Evolutionary conservation across 2,797 vertebrate genomes (phyloP), one percentile per base, ranked within the genome.

Genomic region (Poeciliopsis gracilis): DNA sequence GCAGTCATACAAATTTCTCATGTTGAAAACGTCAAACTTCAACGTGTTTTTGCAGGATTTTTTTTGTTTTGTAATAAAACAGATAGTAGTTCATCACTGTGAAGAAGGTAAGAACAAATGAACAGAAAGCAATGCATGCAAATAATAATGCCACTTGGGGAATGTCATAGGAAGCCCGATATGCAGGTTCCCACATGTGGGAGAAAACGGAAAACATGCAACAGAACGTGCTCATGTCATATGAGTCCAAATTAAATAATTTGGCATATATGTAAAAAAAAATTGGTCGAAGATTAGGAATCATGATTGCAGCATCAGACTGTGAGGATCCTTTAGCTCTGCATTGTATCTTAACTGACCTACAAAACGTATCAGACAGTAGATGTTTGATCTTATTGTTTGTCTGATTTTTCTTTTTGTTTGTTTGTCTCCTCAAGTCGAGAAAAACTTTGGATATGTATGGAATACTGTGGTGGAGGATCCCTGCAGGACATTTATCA

Each of bases 401-500:
- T 16, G 28, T 71, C 43, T 4, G 15, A 16, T 43, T 10, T 43
- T 57, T 13, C 12, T 80, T 74, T 78, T 73, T 51, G 77, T 73
- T 53, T 66, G 5, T 2, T 55, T 33, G 49, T 41, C 25, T 25
- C n/a, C 18, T 43, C 36, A 63, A 99, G 98, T 95, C 97, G 97
- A 47, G 98, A 99, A 90, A 99, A 99, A 90, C 95, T 99, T 67
- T 99, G 98, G 98, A 99, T 99, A 87, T 99, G 98, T 92, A 99
- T 99, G 98, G 98, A 99, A 79, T 99, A 98, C 92, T 99, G 98
- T 30, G 98, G 98, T 57, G 98, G 98, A 20, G 98, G 98, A 92
- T 99, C 98, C 55, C 96, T 99, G 82, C 98, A 99, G 82, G 98
- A 99, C 91, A 99, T 99, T 77, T 99, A 99, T 91, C 98, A 99